Conservation (phyloP, 1,140 invertebrate species). For the Bactericera cockerelli region DNA sequence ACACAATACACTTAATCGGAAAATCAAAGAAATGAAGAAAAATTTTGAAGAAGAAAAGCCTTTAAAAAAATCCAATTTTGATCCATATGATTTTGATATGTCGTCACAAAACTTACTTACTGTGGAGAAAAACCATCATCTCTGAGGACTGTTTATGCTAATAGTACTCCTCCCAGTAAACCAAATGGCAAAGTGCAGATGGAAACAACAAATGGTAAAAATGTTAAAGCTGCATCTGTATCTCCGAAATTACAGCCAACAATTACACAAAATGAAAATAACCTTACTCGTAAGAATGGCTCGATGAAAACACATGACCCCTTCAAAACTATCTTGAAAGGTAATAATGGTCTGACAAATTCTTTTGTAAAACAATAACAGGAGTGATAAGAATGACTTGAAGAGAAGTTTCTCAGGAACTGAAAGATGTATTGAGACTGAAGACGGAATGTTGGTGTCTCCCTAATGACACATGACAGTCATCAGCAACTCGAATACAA, state of each 20-base stretch:
- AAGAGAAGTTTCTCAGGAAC: background rate
- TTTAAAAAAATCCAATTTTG: background rate
- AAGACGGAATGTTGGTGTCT: slow-evolving; percentile 16
- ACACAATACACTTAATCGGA: background rate
- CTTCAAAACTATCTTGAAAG: background rate
- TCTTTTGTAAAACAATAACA: background rate
- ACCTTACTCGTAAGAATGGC: too few species aligned
- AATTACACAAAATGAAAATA: too few species aligned
- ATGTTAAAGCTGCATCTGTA: background rate
- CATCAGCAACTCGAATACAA: slow-evolving; percentile 20
- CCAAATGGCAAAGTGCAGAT: background rate
- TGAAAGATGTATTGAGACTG: slow-evolving; percentile 16
- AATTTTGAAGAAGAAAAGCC: background rate
- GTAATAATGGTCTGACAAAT: background rate
- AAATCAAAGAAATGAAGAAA: background rate
- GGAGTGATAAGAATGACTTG: background rate
- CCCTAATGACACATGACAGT: slow-evolving; percentile 12
- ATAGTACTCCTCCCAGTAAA: background rate
- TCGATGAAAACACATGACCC: too few species aligned
- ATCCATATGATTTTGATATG: slow-evolving; percentile 1
- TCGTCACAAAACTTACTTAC: background rate
- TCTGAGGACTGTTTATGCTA: background rate
- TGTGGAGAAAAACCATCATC: background rate
- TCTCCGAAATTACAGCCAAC: background rate
- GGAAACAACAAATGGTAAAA: background rate